Conservation (phyloP, 2,113 vertebrate genomes). For the Dasyprocta punctata region DNA sequence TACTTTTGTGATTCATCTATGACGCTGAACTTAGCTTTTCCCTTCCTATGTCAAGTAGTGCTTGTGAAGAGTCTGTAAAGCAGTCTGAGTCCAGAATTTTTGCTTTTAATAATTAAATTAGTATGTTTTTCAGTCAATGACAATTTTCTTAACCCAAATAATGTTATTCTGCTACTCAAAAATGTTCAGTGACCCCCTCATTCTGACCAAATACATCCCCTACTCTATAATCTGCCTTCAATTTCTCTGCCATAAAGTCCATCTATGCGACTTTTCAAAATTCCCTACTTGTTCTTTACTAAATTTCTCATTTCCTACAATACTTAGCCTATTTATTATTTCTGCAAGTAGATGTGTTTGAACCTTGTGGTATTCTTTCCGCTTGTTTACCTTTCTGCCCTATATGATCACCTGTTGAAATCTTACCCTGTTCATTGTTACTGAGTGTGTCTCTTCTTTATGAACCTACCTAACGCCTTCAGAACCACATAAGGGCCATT, state of each 20-base stretch:
- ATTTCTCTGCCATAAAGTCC: not conserved
- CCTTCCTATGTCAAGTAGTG: not conserved
- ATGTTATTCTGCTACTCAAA: not conserved
- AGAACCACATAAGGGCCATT: not conserved
- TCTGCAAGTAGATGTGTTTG: not conserved
- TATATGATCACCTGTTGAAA: not conserved
- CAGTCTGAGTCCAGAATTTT: not conserved
- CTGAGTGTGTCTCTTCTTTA: not conserved
- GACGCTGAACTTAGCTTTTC: not conserved
- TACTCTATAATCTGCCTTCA: not conserved
- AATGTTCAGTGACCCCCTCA: not conserved
- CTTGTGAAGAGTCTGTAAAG: not conserved
- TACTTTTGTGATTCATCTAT: not conserved
- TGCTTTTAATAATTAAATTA: not conserved
- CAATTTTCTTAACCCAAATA: not conserved
- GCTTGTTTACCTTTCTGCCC: not conserved
- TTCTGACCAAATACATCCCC: not conserved
- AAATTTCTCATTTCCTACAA: conserved; percentile 28
- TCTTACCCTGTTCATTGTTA: not conserved
- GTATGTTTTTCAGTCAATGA: not conserved
- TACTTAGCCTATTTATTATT: not conserved
- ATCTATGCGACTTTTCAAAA: not conserved
- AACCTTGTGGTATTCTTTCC: not conserved
- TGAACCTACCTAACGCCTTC: not conserved
- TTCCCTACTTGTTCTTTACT: not conserved